Evolutionary conservation across 2,797 vertebrate genomes (phyloP).

Genomic region (Chrysolophus pictus): DNA sequence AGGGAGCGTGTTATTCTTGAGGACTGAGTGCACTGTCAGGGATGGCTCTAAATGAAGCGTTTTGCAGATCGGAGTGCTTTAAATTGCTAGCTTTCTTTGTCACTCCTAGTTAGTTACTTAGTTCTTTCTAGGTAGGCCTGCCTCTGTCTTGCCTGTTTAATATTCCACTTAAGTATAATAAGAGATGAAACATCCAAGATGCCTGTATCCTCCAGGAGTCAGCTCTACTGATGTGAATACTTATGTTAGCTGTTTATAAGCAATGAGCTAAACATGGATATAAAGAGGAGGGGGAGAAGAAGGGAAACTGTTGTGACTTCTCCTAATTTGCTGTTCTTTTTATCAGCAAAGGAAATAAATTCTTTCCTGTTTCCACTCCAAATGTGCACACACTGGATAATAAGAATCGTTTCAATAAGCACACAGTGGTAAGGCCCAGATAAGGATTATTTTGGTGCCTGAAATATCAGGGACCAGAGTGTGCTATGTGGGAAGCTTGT

Average conservation of each 20-base stretch:
- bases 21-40: neutral
- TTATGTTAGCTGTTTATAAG: slow-evolving; percentile 30
- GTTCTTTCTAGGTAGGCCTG: neutral
- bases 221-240: slow-evolving; percentile 21
- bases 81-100: slow-evolving; percentile 18
- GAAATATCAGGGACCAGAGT: slow-evolving; percentile 19
- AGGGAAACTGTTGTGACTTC: neutral
- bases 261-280: neutral
- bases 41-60: slow-evolving; percentile 32
- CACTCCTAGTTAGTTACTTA: slow-evolving; percentile 26
- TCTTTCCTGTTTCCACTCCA: neutral
- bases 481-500: neutral
- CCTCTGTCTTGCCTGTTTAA: slow-evolving; percentile 53
- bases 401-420: slow-evolving; percentile 26
- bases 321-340: slow-evolving; percentile 6
- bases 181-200: slow-evolving; percentile 57
- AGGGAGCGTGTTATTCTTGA: neutral
- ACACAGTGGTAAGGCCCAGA: slow-evolving; percentile 14
- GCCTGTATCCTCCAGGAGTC: slow-evolving; percentile 44
- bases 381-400: neutral
- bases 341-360: slow-evolving; percentile 2
- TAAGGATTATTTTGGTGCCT: slow-evolving; percentile 55
- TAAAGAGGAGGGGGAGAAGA: neutral
- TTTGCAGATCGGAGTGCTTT: slow-evolving; percentile 15
- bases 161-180: slow-evolving; percentile 61